These are phyloP conservation scores for Tenthredo mesomela DNA, from an alignment of 2,888 invertebrate genomes.

Conservation along the genomic window DNA sequence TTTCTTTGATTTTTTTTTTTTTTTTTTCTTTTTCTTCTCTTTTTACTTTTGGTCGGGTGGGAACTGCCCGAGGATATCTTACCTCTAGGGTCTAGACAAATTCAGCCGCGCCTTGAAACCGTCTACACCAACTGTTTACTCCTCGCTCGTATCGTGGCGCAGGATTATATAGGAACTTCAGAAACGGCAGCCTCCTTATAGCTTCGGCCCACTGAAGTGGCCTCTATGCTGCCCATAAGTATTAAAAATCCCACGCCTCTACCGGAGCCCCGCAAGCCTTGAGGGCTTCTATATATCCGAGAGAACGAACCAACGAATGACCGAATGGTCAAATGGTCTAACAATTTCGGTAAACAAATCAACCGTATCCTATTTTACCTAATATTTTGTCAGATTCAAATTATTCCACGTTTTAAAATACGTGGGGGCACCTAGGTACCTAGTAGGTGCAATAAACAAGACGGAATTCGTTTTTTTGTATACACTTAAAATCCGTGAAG, in stretches of 20 bases:
- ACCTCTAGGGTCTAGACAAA: constrained; percentile 56
- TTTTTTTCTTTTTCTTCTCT: not conserved
- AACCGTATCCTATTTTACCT: not conserved
- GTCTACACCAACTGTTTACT: constrained; percentile 37
- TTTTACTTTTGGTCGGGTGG: constrained; percentile 46
- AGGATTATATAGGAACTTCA: constrained; percentile 3
- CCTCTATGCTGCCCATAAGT: not conserved
- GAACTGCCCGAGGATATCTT: constrained; percentile 55
- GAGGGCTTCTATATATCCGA: constrained; percentile 27
- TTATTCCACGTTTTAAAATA: not conserved
- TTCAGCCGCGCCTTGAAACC: constrained; percentile 49
- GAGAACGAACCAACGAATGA: not conserved
- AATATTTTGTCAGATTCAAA: not conserved
- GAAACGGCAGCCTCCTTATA: constrained; percentile 13
- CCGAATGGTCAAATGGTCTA: not conserved
- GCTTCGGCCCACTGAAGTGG: not conserved
- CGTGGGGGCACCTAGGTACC: too few species aligned
- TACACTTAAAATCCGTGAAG: not conserved
- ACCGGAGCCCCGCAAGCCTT: not conserved
- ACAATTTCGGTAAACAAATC: constrained; percentile 40
- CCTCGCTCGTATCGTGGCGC: not conserved
- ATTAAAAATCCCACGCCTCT: constrained; percentile 48
- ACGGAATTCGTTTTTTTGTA: not conserved
- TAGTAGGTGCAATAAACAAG: too few species aligned
- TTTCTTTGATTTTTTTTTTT: not conserved